Percentiles rank a stretch among this genome's conserved stretches.
phyloP scores from a whole-genome alignment of 2,888 invertebrate genomes.

The Drosophila meridiana region DNA sequence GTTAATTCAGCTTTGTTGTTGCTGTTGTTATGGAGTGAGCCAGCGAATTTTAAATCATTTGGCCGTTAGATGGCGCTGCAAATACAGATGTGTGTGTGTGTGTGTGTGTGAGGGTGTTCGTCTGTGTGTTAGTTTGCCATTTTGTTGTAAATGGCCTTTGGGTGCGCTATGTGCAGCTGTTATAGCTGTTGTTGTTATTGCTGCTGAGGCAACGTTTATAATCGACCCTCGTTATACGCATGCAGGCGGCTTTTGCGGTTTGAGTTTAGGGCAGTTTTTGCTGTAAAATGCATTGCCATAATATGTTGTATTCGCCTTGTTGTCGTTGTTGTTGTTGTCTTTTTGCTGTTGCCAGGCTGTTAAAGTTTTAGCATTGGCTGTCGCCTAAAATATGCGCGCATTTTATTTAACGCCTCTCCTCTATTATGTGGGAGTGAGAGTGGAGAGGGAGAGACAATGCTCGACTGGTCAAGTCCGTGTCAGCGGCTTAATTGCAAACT shows the following conservation, averaged over 20 bases:
- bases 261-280: constrained; percentile 32
- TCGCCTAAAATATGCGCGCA: constrained; percentile 65
- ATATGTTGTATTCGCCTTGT: constrained; percentile 25
- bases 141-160: constrained; percentile 65
- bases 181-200: constrained; percentile 10
- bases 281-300: constrained; percentile 25
- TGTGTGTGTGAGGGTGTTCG: constrained; percentile 17
- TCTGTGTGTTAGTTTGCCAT: constrained; percentile 59
- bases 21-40: constrained; percentile 25
- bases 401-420: constrained; percentile 64
- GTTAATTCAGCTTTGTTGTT: constrained; percentile 11
- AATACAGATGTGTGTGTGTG: background rate
- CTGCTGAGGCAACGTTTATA: constrained; percentile 41
- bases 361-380: constrained; percentile 63
- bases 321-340: constrained; percentile 31
- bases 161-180: constrained; percentile 30
- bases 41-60: constrained; percentile 78
- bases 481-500: constrained; percentile 55
- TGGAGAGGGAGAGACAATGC: constrained; percentile 1
- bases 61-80: constrained; percentile 8
- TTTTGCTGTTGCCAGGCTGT: constrained; percentile 37
- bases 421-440: background rate
- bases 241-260: constrained; percentile 44
- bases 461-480: constrained; percentile 45
- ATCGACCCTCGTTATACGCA: constrained; percentile 62